These are phyloP conservation scores for Camptogramma bilineatum DNA, from an alignment of 2,888 invertebrate species.

Conservation along the genomic window DNA sequence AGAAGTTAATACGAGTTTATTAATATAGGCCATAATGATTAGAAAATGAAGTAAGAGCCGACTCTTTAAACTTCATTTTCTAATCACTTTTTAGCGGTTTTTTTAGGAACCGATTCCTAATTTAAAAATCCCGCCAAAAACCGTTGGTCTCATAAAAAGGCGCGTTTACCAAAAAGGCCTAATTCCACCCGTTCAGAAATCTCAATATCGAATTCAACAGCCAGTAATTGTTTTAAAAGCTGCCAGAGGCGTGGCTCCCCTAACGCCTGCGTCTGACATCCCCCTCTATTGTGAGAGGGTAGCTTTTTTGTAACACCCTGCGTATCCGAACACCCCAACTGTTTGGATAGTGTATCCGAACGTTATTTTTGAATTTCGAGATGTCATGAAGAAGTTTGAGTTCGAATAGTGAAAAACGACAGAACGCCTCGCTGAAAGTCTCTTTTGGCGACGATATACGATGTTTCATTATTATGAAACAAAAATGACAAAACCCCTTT, in stretches of 20 bases:
- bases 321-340: conserved; percentile 17
- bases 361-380: conserved; percentile 15
- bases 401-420: too few relatives aligned
- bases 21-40: too few relatives aligned
- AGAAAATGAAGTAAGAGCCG: too few relatives aligned
- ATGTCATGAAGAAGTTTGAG: background rate
- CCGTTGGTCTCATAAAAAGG: conserved; percentile 4
- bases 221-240: conserved; percentile 52
- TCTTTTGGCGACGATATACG: too few relatives aligned
- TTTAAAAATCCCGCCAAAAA: background rate
- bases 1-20: too few relatives aligned
- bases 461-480: too few relatives aligned
- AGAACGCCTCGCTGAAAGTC: too few relatives aligned
- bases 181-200: conserved; percentile 37
- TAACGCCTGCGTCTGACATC: conserved; percentile 66
- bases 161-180: conserved; percentile 16
- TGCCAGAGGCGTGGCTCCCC: conserved; percentile 53
- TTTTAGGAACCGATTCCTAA: too few relatives aligned
- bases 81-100: too few relatives aligned
- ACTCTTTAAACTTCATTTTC: too few relatives aligned
- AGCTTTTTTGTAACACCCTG: conserved; percentile 79
- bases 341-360: conserved; percentile 19
- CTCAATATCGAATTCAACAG: conserved; percentile 44
- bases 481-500: too few relatives aligned
- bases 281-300: conserved; percentile 64